Evolutionary conservation across 2,113 vertebrate species (phyloP).

Genomic region (Clarias batrachus): DNA sequence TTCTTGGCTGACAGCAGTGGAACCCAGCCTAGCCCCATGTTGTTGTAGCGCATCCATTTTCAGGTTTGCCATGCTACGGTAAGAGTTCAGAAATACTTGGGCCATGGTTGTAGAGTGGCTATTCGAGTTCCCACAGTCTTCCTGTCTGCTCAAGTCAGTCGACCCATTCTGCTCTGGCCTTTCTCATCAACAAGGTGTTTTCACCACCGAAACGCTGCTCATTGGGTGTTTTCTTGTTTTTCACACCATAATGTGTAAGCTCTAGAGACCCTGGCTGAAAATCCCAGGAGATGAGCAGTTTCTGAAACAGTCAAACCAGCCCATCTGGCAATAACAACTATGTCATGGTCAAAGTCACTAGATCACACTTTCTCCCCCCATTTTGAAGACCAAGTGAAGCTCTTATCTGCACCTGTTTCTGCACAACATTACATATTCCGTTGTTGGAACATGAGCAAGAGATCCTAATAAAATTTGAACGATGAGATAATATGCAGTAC

Average conservation of each 20-base stretch:
- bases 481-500: background rate
- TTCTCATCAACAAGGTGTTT: background rate
- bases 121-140: background rate
- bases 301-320: slow-evolving; percentile 16
- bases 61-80: background rate
- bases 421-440: background rate
- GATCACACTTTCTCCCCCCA: background rate
- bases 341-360: background rate
- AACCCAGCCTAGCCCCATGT: background rate
- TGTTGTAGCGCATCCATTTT: background rate
- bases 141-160: background rate
- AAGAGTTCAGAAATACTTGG: background rate
- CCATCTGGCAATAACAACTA: slow-evolving; percentile 11
- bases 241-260: background rate
- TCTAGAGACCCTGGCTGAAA: background rate
- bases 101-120: no score
- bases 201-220: background rate
- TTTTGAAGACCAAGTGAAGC: background rate
- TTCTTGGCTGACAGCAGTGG: background rate
- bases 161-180: background rate
- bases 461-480: background rate
- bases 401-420: background rate
- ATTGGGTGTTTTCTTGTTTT: slow-evolving; percentile 7
- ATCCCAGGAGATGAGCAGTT: slow-evolving; percentile 7
- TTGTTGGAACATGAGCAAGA: background rate